Evolutionary conservation across 2,113 vertebrate species (phyloP), one percentile per base, ranked within the genome.

Genomic region (Neomonachus schauinslandi): DNA sequence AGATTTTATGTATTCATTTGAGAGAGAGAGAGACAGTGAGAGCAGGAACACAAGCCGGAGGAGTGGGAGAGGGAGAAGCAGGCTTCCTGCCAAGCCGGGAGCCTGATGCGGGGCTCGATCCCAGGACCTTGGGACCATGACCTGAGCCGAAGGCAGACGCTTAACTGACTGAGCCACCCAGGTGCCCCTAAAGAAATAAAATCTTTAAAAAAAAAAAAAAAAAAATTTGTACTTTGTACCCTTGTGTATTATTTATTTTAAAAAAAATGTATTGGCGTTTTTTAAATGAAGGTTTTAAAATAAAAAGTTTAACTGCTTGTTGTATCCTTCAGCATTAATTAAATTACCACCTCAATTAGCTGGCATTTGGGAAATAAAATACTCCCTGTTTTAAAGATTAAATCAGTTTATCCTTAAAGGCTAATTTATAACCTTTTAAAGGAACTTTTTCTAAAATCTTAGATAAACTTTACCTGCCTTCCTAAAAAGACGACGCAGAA

Each of bases 351-450:
- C 16, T 92, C 42, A 90, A 31, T 86, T 82, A 46, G 42, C 77
- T 86, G n/a, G n/a, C n/a, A 89, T 86, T 87, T 86, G 16, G 80
- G 65, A 65, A 89, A 88, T 46, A 92, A 76, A 83, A 51, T 92
- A 88, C 16, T 53, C 13, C 5, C 13, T 9, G 53, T 46, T 95
- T 94, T 95, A 61, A 53, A 72, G 39, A 71, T 93, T 59, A n/a
- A 80, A 81, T 61, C 15, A 94, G n/a, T 39, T 92, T 92, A 93
- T 69, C 13, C 61, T 82, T 67, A 90, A 89, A 93, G n/a, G 33
- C 24, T 81, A 95, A 94, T 90, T 67, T 57, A 61, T 72, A 67
- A 85, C 55, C 31, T 59, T 84, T 67, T 81, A 15, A 94, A 94
- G 33, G 24, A 76, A 57, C 2, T 36, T 59, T 72, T 94, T 67